Conservation (phyloP, 2,113 vertebrate genomes). For the Mesembrinibis cayennensis region DNA sequence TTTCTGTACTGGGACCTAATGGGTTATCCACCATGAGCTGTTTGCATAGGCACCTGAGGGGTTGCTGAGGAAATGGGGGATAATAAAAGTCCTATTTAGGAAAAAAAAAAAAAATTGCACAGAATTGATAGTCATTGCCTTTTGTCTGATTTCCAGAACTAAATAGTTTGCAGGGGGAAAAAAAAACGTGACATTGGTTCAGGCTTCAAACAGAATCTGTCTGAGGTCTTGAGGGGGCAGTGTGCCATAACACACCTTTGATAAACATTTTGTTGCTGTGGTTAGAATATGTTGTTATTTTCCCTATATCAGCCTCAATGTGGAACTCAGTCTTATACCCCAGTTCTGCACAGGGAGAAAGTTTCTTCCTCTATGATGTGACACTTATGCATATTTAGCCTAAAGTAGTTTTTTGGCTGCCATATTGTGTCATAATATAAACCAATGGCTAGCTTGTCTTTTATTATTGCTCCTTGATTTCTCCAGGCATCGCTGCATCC, state of each 20-base stretch:
- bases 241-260: neutral
- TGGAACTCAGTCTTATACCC: neutral
- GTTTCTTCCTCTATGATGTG: neutral
- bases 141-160: neutral
- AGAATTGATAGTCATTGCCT: neutral
- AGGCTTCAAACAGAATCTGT: neutral
- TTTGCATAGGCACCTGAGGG: neutral
- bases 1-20: neutral
- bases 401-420: neutral
- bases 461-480: slow-evolving; percentile 1
- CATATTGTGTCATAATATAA: neutral
- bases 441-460: neutral
- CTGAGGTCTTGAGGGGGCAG: neutral
- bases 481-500: neutral
- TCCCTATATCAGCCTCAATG: neutral
- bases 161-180: neutral
- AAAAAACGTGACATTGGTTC: neutral
- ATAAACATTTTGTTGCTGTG: neutral
- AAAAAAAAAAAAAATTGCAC: neutral
- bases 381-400: neutral
- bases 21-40: neutral
- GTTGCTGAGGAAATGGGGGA: neutral
- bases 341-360: neutral
- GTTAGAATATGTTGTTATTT: neutral
- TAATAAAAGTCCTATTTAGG: neutral